Percentiles rank a stretch among this genome's conserved stretches.
These are phyloP conservation scores for Odontophorus gujanensis DNA, from an alignment of 2,113 vertebrate species.

Conservation along the genomic window DNA sequence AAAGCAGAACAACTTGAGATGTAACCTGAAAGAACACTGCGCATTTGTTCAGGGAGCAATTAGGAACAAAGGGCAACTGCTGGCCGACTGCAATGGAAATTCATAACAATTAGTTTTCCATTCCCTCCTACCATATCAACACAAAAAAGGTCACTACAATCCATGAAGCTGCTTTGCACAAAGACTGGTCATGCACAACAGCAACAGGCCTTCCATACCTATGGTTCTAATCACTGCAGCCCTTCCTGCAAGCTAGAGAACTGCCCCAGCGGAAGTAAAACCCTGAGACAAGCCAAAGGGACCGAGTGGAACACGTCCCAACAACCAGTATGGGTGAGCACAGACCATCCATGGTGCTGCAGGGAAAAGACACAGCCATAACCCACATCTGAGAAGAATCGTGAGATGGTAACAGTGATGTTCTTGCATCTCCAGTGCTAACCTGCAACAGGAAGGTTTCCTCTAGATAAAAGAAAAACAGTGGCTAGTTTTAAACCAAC, in stretches of 20 bases:
- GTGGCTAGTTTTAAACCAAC: background rate
- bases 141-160: background rate
- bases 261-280: rapidly evolving
- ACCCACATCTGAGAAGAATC: background rate
- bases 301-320: background rate
- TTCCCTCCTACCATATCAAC: background rate
- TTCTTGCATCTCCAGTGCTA: background rate
- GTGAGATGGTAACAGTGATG: background rate
- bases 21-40: background rate
- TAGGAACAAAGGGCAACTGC: background rate
- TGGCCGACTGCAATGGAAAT: background rate
- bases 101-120: background rate
- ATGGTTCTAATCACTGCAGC: background rate
- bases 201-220: background rate
- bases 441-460: background rate
- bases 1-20: background rate
- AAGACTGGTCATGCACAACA: background rate
- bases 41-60: background rate
- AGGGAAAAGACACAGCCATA: background rate
- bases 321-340: background rate
- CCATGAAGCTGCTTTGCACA: background rate
- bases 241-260: background rate
- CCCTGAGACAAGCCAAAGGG: background rate
- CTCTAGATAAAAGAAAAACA: background rate
- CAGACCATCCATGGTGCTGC: background rate